Evolutionary conservation across 2,888 invertebrate species (phyloP), one percentile per base, ranked within the genome.

Genomic region (Pseudococcus viburni): DNA sequence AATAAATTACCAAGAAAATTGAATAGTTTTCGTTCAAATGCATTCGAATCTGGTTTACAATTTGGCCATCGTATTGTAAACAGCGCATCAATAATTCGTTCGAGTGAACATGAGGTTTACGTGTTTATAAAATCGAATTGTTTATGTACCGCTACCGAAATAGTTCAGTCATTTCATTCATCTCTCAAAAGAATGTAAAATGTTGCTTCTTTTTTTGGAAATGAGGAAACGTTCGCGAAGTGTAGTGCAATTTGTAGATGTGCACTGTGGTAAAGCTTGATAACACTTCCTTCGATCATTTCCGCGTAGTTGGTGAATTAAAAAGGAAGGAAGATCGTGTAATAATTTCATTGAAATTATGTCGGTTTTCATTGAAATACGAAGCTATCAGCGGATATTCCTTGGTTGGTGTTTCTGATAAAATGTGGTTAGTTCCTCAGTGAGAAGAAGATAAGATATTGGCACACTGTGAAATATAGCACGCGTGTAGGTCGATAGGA

Each of bases 1-100:
- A 83, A 83, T 83, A 83, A 83, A 83, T 83, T 83, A 83, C 73
- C 73, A 11, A 33, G 80, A 83, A 77, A 83, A 83, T 83, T 33
- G 46, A 83, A 83, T 83, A 83, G 9, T 11, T 83, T 83, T 46
- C 0, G 33, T 46, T n/a, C 6, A 0, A 42, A 42, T 83, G 80
- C 46, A 83, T 17, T 22, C 9, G 11, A 46, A 83, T 26, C 22
- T 77, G 77, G 77, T 46, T 48, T 68, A 73, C 64, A 86, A 86
- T 86, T 86, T 86, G 86, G 86, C 86, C 86, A 48, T 46, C 39
- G 48, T 86, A 26, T 68, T 39, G 42, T 86, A 86, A 86, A 86
- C 86, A 86, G 46, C 19, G 19, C 80, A 83, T 83, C 17, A 83
- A 83, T 83, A 33, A 83, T 17, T 83, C 80, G 19, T 80, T 80